A percentile compares a stretch with the other conserved stretches of the same genome.
Conservation (phyloP, 1,140 invertebrate genomes). For the Microplitis mediator region DNA sequence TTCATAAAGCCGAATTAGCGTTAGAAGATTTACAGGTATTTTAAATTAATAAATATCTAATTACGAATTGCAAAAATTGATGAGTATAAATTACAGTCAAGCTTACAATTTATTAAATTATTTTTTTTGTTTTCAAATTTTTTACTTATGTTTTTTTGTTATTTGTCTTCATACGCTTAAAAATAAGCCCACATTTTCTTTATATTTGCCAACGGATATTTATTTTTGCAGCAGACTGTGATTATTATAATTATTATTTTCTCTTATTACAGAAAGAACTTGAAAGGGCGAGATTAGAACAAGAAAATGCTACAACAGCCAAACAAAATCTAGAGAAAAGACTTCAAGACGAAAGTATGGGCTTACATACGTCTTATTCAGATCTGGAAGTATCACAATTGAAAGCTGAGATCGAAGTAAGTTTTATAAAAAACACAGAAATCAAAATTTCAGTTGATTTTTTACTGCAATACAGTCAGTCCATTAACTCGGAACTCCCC, state of each 20-base stretch:
- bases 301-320: conserved; percentile 79
- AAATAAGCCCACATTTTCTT: too few relatives aligned
- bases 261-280: conserved; percentile 64
- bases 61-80: too few relatives aligned
- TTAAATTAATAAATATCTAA: not conserved
- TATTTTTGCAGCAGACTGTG: not conserved
- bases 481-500: too few relatives aligned
- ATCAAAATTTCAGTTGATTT: conserved; percentile 1
- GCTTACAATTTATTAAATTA: too few relatives aligned
- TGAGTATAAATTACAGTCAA: too few relatives aligned
- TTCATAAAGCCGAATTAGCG: conserved; percentile 87
- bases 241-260: conserved; percentile 13
- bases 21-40: conserved; percentile 81
- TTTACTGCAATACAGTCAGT: not conserved
- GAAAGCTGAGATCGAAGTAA: conserved; percentile 82
- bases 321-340: conserved; percentile 82
- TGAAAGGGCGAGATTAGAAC: conserved; percentile 67
- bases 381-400: conserved; percentile 82
- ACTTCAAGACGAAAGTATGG: conserved; percentile 72
- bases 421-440: conserved; percentile 16
- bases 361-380: conserved; percentile 74
- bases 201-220: too few relatives aligned
- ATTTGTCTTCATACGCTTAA: too few relatives aligned
- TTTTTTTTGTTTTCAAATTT: too few relatives aligned
- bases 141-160: too few relatives aligned